Conservation (phyloP, 1,140 invertebrate genomes). For the Procambarus virginalis region DNA sequence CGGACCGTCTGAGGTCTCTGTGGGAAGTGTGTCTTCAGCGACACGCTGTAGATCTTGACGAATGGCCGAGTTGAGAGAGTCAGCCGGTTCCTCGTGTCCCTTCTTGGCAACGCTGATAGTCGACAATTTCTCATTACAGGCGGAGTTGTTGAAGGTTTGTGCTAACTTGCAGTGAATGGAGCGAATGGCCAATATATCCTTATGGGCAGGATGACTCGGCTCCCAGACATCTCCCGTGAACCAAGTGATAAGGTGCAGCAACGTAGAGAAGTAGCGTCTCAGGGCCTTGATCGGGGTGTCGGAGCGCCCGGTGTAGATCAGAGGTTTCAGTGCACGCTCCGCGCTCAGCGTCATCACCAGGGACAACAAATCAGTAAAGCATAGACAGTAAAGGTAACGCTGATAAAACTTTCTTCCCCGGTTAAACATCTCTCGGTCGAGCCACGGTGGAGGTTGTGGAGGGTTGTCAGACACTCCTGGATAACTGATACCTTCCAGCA, state of each 20-base stretch:
- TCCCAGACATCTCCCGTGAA: conserved; percentile 71
- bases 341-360: conserved; percentile 25
- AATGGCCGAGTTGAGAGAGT: conserved; percentile 21
- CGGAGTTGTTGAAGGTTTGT: conserved; percentile 6
- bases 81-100: conserved; percentile 16
- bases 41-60: conserved; percentile 2
- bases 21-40: neutral
- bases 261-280: conserved; percentile 72
- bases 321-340: conserved; percentile 45
- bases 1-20: conserved; percentile 45
- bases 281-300: conserved; percentile 71
- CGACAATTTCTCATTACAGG: neutral
- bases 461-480: conserved; percentile 30
- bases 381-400: conserved; percentile 38
- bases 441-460: conserved; percentile 21
- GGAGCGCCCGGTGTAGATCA: conserved; percentile 73
- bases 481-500: conserved; percentile 31
- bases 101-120: neutral
- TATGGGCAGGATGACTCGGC: conserved; percentile 57
- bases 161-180: conserved; percentile 71
- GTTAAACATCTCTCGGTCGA: conserved; percentile 39
- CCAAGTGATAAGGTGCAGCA: conserved; percentile 72
- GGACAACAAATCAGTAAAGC: conserved; percentile 28
- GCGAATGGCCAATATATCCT: conserved; percentile 71
- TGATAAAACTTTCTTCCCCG: conserved; percentile 40